Conservation (phyloP, 2,888 invertebrate species). For the Temnothorax ravouxi region DNA sequence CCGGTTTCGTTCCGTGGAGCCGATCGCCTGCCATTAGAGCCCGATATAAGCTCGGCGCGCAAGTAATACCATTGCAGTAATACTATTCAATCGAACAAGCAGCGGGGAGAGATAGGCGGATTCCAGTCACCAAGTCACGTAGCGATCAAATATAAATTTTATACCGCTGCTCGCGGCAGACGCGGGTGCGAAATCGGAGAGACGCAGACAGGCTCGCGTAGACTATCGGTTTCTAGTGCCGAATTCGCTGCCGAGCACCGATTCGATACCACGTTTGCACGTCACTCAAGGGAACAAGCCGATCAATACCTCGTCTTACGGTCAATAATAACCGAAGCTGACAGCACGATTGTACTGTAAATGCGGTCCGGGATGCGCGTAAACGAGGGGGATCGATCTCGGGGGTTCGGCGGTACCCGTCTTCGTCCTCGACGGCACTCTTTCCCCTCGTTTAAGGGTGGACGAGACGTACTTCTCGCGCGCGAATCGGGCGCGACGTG, state of each 20-base stretch:
- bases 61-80: conserved; percentile 1
- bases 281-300: conserved; percentile 31
- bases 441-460: not conserved
- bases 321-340: conserved; percentile 27
- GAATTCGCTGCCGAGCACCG: not conserved
- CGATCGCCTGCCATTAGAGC: not conserved
- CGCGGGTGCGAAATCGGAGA: not conserved
- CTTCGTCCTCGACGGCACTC: not conserved
- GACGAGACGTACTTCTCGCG: not conserved
- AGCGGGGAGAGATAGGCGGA: conserved; percentile 2
- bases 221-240: conserved; percentile 32
- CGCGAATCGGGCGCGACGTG: not conserved
- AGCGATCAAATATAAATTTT: conserved; percentile 44
- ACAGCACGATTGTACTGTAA: conserved; percentile 18
- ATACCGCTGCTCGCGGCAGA: conserved; percentile 1
- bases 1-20: not conserved
- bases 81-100: conserved; percentile 27
- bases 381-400: conserved; percentile 15
- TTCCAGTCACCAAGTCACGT: conserved; percentile 42
- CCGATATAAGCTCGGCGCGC: not conserved
- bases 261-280: conserved; percentile 26
- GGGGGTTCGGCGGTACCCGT: not conserved
- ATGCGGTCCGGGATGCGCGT: not conserved
- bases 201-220: conserved; percentile 1
- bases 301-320: conserved; percentile 45